Evolutionary conservation across 2,113 vertebrate genomes (phyloP).

Genomic region (Cryptotis parvus): DNA sequence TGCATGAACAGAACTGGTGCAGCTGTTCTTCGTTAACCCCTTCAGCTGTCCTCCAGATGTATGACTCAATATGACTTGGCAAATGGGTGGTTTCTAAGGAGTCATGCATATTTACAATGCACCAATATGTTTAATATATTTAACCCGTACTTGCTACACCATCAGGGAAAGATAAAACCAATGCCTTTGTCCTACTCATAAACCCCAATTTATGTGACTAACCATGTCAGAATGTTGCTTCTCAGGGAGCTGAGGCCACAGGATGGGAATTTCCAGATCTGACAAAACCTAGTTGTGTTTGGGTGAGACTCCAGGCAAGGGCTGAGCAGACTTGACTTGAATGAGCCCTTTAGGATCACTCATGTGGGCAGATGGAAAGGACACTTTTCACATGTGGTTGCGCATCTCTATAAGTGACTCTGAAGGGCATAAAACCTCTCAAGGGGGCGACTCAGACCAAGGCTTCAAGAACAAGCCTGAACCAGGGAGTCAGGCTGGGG

Average conservation of each 20-base stretch:
- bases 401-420: background rate
- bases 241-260: conserved; percentile 27
- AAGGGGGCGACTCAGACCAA: background rate
- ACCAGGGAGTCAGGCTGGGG: background rate
- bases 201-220: conserved; percentile 48
- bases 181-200: background rate
- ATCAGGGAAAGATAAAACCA: conserved; percentile 43
- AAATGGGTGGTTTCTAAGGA: conserved; percentile 58
- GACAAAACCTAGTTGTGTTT: background rate
- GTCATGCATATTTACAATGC: conserved; percentile 61
- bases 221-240: conserved; percentile 1
- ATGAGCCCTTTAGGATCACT: background rate
- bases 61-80: conserved; percentile 58
- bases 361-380: background rate
- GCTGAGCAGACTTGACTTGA: background rate
- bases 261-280: background rate
- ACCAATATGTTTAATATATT: conserved; percentile 55
- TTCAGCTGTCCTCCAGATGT: conserved; percentile 73
- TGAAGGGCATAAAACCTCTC: background rate
- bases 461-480: background rate
- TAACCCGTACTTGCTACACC: conserved; percentile 44
- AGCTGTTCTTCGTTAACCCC: conserved; percentile 77
- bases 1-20: background rate
- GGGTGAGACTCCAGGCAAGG: background rate
- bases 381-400: background rate